Base-by-base conservation (phyloP, 2,888 invertebrate species). In the Philhelius pedissequus region DNA sequence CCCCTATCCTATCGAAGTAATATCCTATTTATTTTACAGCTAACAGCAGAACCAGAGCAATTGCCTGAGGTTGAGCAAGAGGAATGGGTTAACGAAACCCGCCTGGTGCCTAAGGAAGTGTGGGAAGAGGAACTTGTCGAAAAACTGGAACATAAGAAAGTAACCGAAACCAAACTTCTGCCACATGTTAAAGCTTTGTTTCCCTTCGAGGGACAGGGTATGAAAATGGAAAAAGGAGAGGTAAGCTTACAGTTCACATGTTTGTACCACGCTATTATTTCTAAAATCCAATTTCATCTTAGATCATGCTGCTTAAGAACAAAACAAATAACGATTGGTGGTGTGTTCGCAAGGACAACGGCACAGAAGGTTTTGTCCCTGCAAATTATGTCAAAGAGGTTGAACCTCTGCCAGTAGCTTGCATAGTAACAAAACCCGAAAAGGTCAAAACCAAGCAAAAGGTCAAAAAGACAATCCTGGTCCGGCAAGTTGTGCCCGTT, bases 251-350 rank as follows among this genome's bases (percentile, higher is more conserved):
- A 6, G 66, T 64, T 54, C 2, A 4, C 3, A 6, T 5, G 2
- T n/a, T n/a, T 50, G 4, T 35, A 9, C 45, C 7, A 18, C 2
- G 18, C n/a, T 22, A 2, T 9, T 9, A 20, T 5, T 18, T 38
- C 7, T 3, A 4, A 38, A 32, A 54, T 32, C 9, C 6, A 56
- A 8, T n/a, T 27, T 4, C 5, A 1, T 54, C 15, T 3, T 48
- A 87, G 87, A 93, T 95, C 2, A 97, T 99, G 96, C 95, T 97
- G 89, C 93, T 99, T 1, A 94, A 99, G 86, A 97, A 96, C 90
- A 98, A 98, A 92, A 98, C 97, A 7, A 99, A 99, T 92, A 95
- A 96, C 0, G 99, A 99, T 91, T 99, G 99, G 99, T 99, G 99
- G 99, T 97, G 97, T 88, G 97, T 99, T n/a, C 93, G 98, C 13